Evolutionary conservation across 2,797 vertebrate genomes (phyloP), one percentile per base, ranked within the genome.

Genomic region (Enteromius afrohamiltoni): DNA sequence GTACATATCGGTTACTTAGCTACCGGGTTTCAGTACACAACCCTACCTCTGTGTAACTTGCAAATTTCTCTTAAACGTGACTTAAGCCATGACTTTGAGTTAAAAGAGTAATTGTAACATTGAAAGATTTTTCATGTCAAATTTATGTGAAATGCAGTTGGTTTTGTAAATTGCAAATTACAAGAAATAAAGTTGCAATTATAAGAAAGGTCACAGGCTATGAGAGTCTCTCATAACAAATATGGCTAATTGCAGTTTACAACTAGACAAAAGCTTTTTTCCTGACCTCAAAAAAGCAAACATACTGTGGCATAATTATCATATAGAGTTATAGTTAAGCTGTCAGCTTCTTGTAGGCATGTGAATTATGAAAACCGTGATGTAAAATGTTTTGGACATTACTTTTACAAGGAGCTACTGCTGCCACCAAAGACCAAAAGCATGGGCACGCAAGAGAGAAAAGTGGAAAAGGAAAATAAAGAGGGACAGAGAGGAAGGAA

Each of bases 401-500:
- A 55, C 71, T 83, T 83, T 76, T 67, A 83, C 60, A 82, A 53
- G n/a, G 71, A 76, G 71, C 80, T 68, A 16, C 31, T 29, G 47
- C 47, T 76, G 71, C 73, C 62, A 76, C 80, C 62, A 67, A 77
- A 58, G 64, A 69, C 62, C 62, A 68, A 83, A 83, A 60, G 49
- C 45, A 47, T 67, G 80, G 62, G 60, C 47, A 75, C 14, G 29
- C 8, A n/a, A 64, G 65, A 19, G 77, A 60, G n/a, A 55, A 21
- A 21, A 86, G 70, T 55, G 77, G 75, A 60, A 79, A 70, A 70
- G 75, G n/a, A 67, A 74, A 82, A 83, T 51, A 77, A 71, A 82
- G 45, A 78, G 13, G 37, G 77, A 79, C 49, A 76, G 47, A 75
- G 60, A 79, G 69, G 74, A 83, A 83, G 74, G 75, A 62, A 82